phyloP scores from a whole-genome alignment of 2,888 invertebrate species.

The Cephus runcator region DNA sequence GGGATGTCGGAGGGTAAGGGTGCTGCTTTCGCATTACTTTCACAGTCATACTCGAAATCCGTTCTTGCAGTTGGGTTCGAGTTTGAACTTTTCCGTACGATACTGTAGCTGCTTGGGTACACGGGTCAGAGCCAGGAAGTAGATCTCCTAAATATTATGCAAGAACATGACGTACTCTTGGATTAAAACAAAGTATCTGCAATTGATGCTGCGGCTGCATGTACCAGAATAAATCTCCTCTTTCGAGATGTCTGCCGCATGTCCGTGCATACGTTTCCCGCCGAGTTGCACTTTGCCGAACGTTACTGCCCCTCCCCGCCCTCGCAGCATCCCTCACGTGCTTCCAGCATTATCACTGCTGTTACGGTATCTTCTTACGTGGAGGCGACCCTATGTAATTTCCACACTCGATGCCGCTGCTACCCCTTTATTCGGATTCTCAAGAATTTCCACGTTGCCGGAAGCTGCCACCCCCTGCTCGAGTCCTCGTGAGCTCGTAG shows the following conservation, averaged over 20 bases:
- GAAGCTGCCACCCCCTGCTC: not conserved
- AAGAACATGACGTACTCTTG: constrained; percentile 18
- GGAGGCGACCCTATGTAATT: not conserved
- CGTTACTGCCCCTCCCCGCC: not conserved
- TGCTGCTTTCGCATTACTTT: not conserved
- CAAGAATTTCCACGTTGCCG: not conserved
- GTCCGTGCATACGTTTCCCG: constrained; percentile 55
- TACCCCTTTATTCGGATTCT: not conserved
- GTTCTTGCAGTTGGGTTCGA: not conserved
- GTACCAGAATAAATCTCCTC: constrained; percentile 52
- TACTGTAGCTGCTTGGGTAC: not conserved
- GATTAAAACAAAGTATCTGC: constrained; percentile 43
- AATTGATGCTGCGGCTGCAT: constrained; percentile 40
- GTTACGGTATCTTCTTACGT: not conserved
- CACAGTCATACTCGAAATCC: not conserved
- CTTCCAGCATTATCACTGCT: not conserved
- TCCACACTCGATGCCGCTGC: not conserved
- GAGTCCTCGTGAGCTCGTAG: not conserved
- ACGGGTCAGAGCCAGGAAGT: not conserved
- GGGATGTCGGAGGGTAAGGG: constrained; percentile 1
- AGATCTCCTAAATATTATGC: constrained; percentile 7
- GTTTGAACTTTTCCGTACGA: not conserved
- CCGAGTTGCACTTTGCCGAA: constrained; percentile 34
- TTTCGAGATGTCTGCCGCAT: constrained; percentile 58
- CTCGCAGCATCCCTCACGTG: not conserved